Conservation (phyloP, 1,140 invertebrate species). For the Phocides pigmalion region DNA sequence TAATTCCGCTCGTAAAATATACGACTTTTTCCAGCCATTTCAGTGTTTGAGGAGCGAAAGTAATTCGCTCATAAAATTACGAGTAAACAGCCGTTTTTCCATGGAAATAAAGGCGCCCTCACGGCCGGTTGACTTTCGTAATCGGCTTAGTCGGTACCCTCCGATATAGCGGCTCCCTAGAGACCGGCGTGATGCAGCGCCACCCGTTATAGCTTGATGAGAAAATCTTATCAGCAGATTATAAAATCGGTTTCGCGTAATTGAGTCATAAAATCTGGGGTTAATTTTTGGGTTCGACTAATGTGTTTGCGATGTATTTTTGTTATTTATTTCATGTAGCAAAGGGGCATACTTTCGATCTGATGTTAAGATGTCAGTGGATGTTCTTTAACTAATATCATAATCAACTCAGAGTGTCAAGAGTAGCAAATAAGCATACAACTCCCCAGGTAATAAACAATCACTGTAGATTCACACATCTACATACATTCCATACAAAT, state of each 20-base stretch:
- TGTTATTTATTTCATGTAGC: not conserved
- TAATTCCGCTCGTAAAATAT: slow-evolving; percentile 71
- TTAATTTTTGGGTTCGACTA: slow-evolving; percentile 45
- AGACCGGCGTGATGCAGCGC: slow-evolving; percentile 63
- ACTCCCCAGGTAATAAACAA: no score
- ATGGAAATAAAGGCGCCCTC: slow-evolving; percentile 72
- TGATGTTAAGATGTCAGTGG: no score
- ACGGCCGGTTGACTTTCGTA: slow-evolving; percentile 71
- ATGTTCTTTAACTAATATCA: no score
- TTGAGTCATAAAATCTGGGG: slow-evolving; percentile 71
- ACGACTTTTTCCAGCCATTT: slow-evolving; percentile 68
- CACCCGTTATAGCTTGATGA: slow-evolving; percentile 69
- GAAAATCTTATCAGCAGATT: slow-evolving; percentile 77
- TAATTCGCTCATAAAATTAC: slow-evolving; percentile 79
- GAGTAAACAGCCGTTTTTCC: slow-evolving; percentile 79
- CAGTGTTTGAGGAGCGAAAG: slow-evolving; percentile 74
- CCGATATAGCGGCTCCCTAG: slow-evolving; percentile 60
- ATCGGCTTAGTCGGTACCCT: slow-evolving; percentile 72
- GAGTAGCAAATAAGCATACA: no score
- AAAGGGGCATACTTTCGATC: no score
- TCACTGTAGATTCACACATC: no score
- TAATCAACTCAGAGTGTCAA: no score
- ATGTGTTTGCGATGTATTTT: slow-evolving; percentile 23
- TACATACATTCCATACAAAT: no score
- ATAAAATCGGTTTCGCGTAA: slow-evolving; percentile 78